Conservation (phyloP, 2,797 vertebrate genomes). For the Bryconaethiops microstoma region DNA sequence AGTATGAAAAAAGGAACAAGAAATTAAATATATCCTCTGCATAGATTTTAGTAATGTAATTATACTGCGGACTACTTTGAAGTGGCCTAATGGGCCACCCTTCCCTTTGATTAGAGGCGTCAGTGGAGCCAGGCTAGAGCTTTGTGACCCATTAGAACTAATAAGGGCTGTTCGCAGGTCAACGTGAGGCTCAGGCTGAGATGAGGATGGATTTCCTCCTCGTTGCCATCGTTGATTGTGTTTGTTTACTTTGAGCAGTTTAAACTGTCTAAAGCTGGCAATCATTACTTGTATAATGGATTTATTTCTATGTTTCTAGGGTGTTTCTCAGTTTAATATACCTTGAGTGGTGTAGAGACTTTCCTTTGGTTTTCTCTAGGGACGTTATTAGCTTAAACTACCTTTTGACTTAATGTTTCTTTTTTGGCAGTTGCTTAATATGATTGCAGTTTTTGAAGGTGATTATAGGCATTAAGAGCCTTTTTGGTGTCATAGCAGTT, state of each 20-base stretch:
- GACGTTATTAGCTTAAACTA: conserved; percentile 36
- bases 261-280: conserved; percentile 25
- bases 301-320: neutral
- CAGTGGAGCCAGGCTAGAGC: conserved; percentile 70
- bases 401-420: conserved; percentile 33
- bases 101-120: conserved; percentile 78
- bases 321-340: conserved; percentile 32
- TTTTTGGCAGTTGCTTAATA: conserved; percentile 35
- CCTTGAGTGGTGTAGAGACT: conserved; percentile 1
- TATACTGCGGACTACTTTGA: conserved; percentile 73
- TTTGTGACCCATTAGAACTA: conserved; percentile 79
- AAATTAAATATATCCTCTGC: conserved; percentile 63
- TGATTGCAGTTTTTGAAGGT: conserved; percentile 29
- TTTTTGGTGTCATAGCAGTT: conserved; percentile 19
- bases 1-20: conserved; percentile 42
- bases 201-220: conserved; percentile 59
- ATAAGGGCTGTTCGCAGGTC: conserved; percentile 75
- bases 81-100: conserved; percentile 68
- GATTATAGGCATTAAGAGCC: conserved; percentile 41
- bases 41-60: conserved; percentile 65
- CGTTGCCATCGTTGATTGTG: conserved; percentile 48
- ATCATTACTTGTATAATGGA: conserved; percentile 19
- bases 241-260: conserved; percentile 55
- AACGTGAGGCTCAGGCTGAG: conserved; percentile 59
- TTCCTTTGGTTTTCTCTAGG: conserved; percentile 34